Percentiles rank a stretch among this genome's conserved stretches.
These are phyloP conservation scores for Sebastes wilsoni DNA, from an alignment of 2,797 vertebrate genomes.

Conservation along the genomic window DNA sequence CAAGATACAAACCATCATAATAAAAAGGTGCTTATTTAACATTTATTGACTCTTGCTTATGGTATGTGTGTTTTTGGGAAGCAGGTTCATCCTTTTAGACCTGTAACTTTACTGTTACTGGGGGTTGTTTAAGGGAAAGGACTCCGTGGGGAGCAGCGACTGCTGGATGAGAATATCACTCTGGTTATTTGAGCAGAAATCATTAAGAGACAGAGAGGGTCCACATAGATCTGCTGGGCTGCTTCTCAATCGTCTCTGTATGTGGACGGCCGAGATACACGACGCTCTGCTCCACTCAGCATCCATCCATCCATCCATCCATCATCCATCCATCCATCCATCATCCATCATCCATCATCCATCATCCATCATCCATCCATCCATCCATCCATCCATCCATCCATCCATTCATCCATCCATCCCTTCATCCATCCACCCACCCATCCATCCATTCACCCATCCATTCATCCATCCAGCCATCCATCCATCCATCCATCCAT, in stretches of 20 bases:
- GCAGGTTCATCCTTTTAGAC: neutral
- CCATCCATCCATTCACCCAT: too few species aligned
- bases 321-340: too few species aligned
- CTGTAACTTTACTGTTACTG: conserved; percentile 30
- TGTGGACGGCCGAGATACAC: conserved; percentile 7
- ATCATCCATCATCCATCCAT: too few species aligned
- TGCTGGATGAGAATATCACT: conserved; percentile 62
- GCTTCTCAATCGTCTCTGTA: conserved; percentile 55
- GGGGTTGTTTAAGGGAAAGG: conserved; percentile 74
- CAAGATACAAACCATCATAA: neutral
- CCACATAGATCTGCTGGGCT: conserved; percentile 71
- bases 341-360: too few species aligned
- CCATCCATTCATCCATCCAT: too few species aligned
- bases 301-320: conserved; percentile 24
- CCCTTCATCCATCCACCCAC: too few species aligned
- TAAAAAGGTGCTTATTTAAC: neutral
- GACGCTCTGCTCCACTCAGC: conserved; percentile 12
- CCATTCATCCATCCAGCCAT: too few species aligned
- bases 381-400: too few species aligned
- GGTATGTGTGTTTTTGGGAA: conserved; percentile 40
- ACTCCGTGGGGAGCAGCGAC: conserved; percentile 57
- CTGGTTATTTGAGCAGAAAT: conserved; percentile 76
- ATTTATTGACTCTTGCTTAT: neutral
- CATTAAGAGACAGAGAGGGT: conserved; percentile 76
- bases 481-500: too few species aligned